Evolutionary conservation across 2,888 invertebrate genomes (phyloP), one percentile per base, ranked within the genome.

Genomic region (Temnothorax unifasciatus): DNA sequence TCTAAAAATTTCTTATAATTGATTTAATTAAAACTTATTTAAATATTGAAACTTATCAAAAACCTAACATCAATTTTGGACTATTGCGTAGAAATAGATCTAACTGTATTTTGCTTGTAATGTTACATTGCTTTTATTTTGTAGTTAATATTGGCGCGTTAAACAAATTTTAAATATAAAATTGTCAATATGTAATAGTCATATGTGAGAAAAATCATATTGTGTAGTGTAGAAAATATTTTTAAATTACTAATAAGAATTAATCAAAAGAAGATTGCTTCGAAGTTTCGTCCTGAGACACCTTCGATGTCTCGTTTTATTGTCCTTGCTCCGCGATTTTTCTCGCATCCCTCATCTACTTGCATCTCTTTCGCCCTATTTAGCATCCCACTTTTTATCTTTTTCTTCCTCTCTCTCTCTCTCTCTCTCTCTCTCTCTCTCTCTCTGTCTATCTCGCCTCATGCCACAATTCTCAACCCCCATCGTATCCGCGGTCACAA

Each of bases 401-500:
- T 18, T 63, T 64, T 77, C 81, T 76, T 41, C 68, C 44, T 75
- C 54, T 69, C 38, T 52, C 73, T 50, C 13, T 54, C 25, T 68
- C 34, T 77, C 77, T 76, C 3, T 50, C 11, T 54, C 25, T 68
- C 44, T 61, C 71, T n/a, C 21, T 21, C 0, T 21, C 1, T 50
- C 13, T 54, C 25, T 68, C 44, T 61, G n/a, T 71, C 77, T 64
- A 11, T 57, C 66, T 81, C 69, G 57, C 13, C 64, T 79, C 57
- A 44, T 47, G 13, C 21, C 59, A 29, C 54, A 59, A 9, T 73
- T 63, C 66, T 82, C 73, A 44, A 59, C 73, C 74, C n/a, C 59
- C 81, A 47, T 88, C 81, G 29, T 64, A 44, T 82, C 11, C 15
- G 84, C 61, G 61, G 50, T 63, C 57, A 83, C 73, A 73, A 73